phyloP scores from a whole-genome alignment of 2,888 invertebrate genomes.

The Dromius quadrimaculatus region DNA sequence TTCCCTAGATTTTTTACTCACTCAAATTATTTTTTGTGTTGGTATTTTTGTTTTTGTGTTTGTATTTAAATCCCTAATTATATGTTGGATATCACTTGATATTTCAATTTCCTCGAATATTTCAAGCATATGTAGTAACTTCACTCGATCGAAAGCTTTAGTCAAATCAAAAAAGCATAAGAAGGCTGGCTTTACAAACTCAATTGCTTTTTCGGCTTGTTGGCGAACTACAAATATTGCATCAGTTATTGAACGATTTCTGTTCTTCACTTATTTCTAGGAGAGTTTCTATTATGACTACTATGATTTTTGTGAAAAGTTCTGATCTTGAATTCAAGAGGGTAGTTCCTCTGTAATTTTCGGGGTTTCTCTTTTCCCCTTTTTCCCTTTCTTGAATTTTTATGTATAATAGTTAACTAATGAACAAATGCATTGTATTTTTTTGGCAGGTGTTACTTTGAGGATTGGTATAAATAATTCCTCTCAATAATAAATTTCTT shows the following conservation, averaged over 20 bases:
- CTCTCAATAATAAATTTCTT: too few species aligned
- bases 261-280: slow-evolving; percentile 49
- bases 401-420: too few species aligned
- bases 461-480: too few species aligned
- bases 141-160: slow-evolving; percentile 43
- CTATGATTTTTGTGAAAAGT: too few species aligned
- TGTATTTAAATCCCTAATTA: slow-evolving; percentile 35
- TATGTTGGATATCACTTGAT: slow-evolving; percentile 32
- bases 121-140: slow-evolving; percentile 35
- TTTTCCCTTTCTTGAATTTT: slow-evolving; percentile 44
- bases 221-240: slow-evolving; percentile 46
- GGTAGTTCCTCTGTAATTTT: slow-evolving; percentile 54
- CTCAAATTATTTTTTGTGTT: too few species aligned
- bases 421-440: too few species aligned
- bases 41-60: neutral
- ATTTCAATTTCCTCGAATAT: slow-evolving; percentile 41
- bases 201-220: slow-evolving; percentile 48
- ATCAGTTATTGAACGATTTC: slow-evolving; percentile 43
- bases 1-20: too few species aligned
- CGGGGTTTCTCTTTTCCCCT: slow-evolving; percentile 49
- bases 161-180: slow-evolving; percentile 42
- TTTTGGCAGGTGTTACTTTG: too few species aligned
- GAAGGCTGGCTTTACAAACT: slow-evolving; percentile 38
- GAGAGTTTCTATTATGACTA: slow-evolving; percentile 20
- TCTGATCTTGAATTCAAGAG: too few species aligned